Conservation (phyloP, 2,113 vertebrate genomes). For the Anser cygnoides region DNA sequence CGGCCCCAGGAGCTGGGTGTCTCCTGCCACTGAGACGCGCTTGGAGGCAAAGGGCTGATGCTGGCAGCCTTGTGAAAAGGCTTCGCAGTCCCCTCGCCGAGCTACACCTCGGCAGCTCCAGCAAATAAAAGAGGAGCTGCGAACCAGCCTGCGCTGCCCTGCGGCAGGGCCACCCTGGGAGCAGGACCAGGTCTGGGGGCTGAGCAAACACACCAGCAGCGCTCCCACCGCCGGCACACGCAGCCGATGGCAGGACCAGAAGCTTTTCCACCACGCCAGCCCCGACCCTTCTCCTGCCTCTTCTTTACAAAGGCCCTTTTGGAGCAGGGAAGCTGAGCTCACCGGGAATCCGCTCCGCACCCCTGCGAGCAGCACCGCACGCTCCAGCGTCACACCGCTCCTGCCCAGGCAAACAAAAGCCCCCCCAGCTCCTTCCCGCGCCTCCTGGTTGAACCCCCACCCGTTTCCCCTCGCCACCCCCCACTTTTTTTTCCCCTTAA, state of each 20-base stretch:
- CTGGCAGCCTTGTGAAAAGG: neutral
- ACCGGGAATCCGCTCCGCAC: neutral
- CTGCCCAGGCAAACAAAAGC: constrained; percentile 4
- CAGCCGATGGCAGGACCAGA: neutral
- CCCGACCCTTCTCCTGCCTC: neutral
- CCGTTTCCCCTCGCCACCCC: neutral
- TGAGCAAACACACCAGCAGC: accelerated
- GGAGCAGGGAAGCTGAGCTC: neutral
- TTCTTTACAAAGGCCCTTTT: neutral
- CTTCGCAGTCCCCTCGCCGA: neutral
- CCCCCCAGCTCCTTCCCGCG: neutral
- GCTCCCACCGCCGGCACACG: neutral
- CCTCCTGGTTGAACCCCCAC: neutral
- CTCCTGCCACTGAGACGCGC: neutral
- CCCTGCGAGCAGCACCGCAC: neutral
- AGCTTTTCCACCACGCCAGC: neutral
- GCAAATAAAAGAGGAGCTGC: neutral
- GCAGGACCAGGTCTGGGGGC: neutral
- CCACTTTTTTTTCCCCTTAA: neutral
- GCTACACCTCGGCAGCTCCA: neutral
- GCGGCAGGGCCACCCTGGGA: accelerated
- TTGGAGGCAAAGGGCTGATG: neutral
- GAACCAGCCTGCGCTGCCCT: neutral
- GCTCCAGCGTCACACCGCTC: neutral
- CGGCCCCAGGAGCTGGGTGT: neutral